phyloP scores from a whole-genome alignment of 1,140 invertebrate genomes.

The Micrasema longulum region DNA sequence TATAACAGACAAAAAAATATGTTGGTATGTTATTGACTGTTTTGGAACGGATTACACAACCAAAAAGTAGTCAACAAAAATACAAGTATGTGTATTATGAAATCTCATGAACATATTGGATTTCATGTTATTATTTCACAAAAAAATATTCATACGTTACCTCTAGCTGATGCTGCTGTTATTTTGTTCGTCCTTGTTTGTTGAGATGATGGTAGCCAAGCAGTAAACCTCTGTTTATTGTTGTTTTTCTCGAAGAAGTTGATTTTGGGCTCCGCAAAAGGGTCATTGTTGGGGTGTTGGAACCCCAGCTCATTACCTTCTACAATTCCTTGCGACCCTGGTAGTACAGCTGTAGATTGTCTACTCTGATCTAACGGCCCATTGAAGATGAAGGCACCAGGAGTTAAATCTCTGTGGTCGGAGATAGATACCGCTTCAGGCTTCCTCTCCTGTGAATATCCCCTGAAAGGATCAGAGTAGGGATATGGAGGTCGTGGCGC shows the following conservation, averaged over 20 bases:
- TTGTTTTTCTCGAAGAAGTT: constrained; percentile 1
- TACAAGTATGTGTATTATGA: background rate
- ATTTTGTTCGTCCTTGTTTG: background rate
- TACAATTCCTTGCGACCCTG: constrained; percentile 37
- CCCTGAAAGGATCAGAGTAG: constrained; percentile 23
- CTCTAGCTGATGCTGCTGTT: background rate
- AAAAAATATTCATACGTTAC: background rate
- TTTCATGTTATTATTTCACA: background rate
- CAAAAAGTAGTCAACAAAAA: too few relatives aligned
- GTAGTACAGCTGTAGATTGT: background rate
- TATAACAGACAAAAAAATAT: too few relatives aligned
- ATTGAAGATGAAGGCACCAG: background rate
- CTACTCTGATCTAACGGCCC: background rate
- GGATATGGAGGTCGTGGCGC: background rate
- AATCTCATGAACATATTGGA: background rate
- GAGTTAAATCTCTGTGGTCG: constrained; percentile 2
- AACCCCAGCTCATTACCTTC: constrained; percentile 9
- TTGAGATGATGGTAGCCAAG: background rate
- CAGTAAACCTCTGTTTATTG: background rate
- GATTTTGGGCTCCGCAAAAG: constrained; percentile 8
- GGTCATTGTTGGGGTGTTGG: constrained; percentile 19
- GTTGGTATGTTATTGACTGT: too few relatives aligned
- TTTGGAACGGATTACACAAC: too few relatives aligned
- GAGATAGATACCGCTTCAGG: too few relatives aligned
- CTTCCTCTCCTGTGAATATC: background rate